Conservation (phyloP, 2,888 invertebrate genomes). For the Dicyrtomina minuta region DNA sequence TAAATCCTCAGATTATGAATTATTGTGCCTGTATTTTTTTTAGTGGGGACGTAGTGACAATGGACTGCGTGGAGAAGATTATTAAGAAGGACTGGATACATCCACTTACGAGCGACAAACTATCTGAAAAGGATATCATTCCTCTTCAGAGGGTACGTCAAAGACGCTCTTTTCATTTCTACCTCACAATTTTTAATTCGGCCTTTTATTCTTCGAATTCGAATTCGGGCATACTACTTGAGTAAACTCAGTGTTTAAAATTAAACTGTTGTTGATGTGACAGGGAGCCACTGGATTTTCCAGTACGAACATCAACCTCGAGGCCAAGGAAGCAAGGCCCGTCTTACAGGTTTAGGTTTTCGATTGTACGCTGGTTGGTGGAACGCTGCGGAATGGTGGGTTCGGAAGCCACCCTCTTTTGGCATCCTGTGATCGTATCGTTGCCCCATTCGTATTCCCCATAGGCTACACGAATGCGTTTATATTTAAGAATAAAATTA, state of each 20-base stretch:
- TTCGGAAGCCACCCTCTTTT: too few relatives aligned
- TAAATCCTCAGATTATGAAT: too few relatives aligned
- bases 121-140: constrained; percentile 90
- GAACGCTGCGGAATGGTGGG: too few relatives aligned
- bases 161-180: constrained; percentile 23
- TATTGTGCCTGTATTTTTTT: constrained; percentile 52
- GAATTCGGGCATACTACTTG: too few relatives aligned
- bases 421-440: too few relatives aligned
- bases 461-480: too few relatives aligned
- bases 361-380: background rate
- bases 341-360: constrained; percentile 68
- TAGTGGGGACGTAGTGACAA: constrained; percentile 91
- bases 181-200: too few relatives aligned
- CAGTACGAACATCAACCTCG: constrained; percentile 77
- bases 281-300: constrained; percentile 95
- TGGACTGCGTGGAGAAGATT: constrained; percentile 94
- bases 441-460: too few relatives aligned
- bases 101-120: constrained; percentile 80
- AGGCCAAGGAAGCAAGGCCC: constrained; percentile 79
- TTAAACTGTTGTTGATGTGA: too few relatives aligned
- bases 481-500: too few relatives aligned
- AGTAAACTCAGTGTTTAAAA: too few relatives aligned
- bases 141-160: constrained; percentile 75
- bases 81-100: constrained; percentile 96
- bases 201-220: too few relatives aligned